Evolutionary conservation across 2,113 vertebrate species (phyloP), one percentile per base, ranked within the genome.

Genomic region (Anoura caudifer): DNA sequence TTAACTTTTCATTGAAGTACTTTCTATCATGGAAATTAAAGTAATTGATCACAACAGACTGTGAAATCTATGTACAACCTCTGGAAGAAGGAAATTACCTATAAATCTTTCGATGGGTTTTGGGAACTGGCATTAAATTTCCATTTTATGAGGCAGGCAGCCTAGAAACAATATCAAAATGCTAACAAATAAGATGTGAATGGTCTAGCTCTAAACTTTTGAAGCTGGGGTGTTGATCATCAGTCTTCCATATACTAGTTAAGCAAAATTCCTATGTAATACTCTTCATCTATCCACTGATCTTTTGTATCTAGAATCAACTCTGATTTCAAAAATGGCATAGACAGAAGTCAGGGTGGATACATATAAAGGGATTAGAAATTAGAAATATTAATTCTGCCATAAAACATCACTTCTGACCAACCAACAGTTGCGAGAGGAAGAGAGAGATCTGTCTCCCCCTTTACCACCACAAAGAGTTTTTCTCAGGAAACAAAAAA

Each of bases 121-220:
- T 76, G 52, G 41, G 26, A 97, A 94, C 1, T 36, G 83, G 41
- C 63, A 79, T 97, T 96, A 84, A 47, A 77, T 77, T 97, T 92
- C 8, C 24, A 91, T 15, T 56, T 67, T 87, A 93, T 63, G 31
- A 56, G 89, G 28, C 63, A 83, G 54, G 28, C 33, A 88, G 41
- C 47, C 45, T 90, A 84, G 33, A 97, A 95, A 87, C 3, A 63
- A 22, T 2, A 33, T 0, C 26, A 87, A 59, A 87, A 61, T 41
- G 22, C 38, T 92, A 85, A 50, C 63, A 85, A 81, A 87, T 59
- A 87, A 81, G 36, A 61, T 52, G n/a, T 33, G 38, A 72, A 50
- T 45, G 6, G 20, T 41, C 82, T 72, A 90, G 9, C 31, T 54
- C 65, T 91, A 38, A 69, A 31, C 47, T 80, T 61, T 3, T 11